phyloP scores from a whole-genome alignment of 1,140 invertebrate genomes.

The Pectinophora gossypiella region DNA sequence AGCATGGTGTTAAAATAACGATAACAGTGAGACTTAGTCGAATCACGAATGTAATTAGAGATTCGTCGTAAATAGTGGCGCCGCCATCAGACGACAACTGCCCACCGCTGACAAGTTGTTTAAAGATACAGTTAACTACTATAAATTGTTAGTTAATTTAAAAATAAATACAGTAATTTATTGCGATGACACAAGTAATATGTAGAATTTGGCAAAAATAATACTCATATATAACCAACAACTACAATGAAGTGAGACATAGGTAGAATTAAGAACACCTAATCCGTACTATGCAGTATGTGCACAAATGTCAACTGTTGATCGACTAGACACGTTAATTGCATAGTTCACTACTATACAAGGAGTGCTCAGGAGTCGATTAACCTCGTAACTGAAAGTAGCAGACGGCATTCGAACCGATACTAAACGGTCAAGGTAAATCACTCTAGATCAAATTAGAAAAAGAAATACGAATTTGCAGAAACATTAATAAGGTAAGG shows the following conservation, averaged over 20 bases:
- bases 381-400: conserved; percentile 64
- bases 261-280: not conserved
- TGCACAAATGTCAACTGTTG: conserved; percentile 20
- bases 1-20: conserved; percentile 16
- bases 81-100: conserved; percentile 10
- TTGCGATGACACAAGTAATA: no score
- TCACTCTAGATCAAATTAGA: conserved; percentile 23
- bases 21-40: conserved; percentile 10
- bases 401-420: conserved; percentile 31
- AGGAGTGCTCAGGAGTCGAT: conserved; percentile 29
- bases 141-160: conserved; percentile 17
- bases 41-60: conserved; percentile 21
- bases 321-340: conserved; percentile 29
- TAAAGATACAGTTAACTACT: conserved; percentile 17
- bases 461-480: no score
- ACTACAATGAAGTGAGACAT: not conserved
- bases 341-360: conserved; percentile 17
- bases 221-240: not conserved
- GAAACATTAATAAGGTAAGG: no score
- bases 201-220: not conserved
- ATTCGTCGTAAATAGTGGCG: conserved; percentile 16
- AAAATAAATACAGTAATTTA: not conserved
- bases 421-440: conserved; percentile 59
- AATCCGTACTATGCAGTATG: not conserved
- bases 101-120: conserved; percentile 22